phyloP scores from a whole-genome alignment of 2,888 invertebrate genomes.

The Chalcis sispes region DNA sequence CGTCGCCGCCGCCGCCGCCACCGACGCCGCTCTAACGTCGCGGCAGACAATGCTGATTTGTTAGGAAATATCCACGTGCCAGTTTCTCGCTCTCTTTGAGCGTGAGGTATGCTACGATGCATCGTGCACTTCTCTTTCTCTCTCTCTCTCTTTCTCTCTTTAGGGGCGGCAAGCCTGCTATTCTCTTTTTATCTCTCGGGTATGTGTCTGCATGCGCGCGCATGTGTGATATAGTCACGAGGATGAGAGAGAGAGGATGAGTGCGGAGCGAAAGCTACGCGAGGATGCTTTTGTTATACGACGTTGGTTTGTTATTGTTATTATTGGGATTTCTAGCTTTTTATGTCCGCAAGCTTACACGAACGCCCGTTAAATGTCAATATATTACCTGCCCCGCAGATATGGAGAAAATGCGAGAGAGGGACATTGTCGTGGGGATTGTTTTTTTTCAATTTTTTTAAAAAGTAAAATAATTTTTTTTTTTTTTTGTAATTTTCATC shows the following conservation, averaged over 20 bases:
- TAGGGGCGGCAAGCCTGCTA: slow-evolving; percentile 7
- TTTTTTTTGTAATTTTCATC: too few relatives aligned
- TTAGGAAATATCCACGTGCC: slow-evolving; percentile 69
- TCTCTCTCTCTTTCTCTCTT: slow-evolving; percentile 1
- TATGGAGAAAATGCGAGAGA: neutral
- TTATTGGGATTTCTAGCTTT: slow-evolving; percentile 45
- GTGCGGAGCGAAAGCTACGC: neutral
- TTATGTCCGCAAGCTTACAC: slow-evolving; percentile 23
- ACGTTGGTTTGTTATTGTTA: slow-evolving; percentile 29
- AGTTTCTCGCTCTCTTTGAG: slow-evolving; percentile 62
- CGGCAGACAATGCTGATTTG: slow-evolving; percentile 71
- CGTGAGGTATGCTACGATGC: too few relatives aligned
- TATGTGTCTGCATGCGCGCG: neutral
- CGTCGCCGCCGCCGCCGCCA: slow-evolving; percentile 48
- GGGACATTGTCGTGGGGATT: too few relatives aligned
- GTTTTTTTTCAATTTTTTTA: too few relatives aligned
- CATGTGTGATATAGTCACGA: neutral
- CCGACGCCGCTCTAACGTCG: slow-evolving; percentile 54
- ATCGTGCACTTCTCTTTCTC: too few relatives aligned
- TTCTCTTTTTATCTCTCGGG: slow-evolving; percentile 44
- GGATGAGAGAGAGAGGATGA: neutral
- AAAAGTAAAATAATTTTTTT: too few relatives aligned
- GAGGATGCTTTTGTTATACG: neutral
- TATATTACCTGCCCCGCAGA: slow-evolving; percentile 1
- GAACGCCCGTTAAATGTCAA: slow-evolving; percentile 44